A percentile compares a stretch with the other conserved stretches of the same genome.
phyloP scores from a whole-genome alignment of 1,140 invertebrate species.

The Apis mellifera region DNA sequence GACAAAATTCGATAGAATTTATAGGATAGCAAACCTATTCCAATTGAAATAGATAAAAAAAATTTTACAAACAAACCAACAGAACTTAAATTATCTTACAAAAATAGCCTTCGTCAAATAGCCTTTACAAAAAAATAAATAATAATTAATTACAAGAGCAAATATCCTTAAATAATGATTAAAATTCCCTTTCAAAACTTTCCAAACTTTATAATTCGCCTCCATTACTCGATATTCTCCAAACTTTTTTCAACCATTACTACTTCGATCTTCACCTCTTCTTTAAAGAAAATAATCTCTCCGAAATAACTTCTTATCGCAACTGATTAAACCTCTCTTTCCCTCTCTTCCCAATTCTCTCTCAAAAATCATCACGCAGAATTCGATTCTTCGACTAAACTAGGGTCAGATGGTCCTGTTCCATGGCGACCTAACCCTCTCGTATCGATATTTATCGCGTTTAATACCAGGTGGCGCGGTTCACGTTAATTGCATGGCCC shows the following conservation, averaged over 20 bases:
- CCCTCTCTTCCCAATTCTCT: neutral
- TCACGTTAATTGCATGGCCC: slow-evolving; percentile 42
- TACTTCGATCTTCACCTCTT: neutral
- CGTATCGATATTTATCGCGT: slow-evolving; percentile 42
- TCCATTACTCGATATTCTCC: too few relatives aligned
- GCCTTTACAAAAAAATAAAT: neutral
- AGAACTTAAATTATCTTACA: too few relatives aligned
- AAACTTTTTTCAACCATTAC: neutral
- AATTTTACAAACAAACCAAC: too few relatives aligned
- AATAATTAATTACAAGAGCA: neutral
- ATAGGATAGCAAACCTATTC: neutral
- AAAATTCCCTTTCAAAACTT: neutral
- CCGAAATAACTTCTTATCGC: neutral
- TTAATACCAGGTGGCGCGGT: slow-evolving; percentile 39
- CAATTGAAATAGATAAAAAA: neutral
- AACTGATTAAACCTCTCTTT: slow-evolving; percentile 21
- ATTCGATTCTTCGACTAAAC: slow-evolving; percentile 12
- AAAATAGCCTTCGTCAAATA: too few relatives aligned
- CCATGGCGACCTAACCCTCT: neutral
- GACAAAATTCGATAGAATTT: neutral
- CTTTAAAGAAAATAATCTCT: neutral
- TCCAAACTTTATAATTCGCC: too few relatives aligned
- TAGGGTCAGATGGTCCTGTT: neutral
- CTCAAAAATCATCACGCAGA: too few relatives aligned
- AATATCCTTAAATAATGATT: neutral